Base-by-base conservation (phyloP, 64 coral and sea anemone species). In the Porites australiensis region DNA sequence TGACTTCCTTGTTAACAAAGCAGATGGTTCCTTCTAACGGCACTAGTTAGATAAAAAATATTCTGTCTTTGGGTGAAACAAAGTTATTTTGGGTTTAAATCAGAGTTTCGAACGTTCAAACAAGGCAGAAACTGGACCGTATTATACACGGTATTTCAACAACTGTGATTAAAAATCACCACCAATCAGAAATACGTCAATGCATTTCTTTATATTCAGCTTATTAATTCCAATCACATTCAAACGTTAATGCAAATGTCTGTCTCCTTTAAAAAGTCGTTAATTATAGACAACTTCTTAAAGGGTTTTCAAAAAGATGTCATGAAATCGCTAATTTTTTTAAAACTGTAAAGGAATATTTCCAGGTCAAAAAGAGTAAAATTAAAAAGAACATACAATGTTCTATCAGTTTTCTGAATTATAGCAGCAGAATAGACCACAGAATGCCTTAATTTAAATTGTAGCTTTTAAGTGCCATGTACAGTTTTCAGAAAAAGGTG, bases 281-380 rank as follows among this genome's bases (percentile, higher is more conserved):
- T 52, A 84, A 84, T 84, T 84, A 69, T 69, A 46, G 8, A 68
- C 18, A 63, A 82, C 13, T 27, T 9, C 9, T 44, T 64, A 63
- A 63, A 19, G n/a, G 16, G 44, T 63, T 45, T 20, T n/a, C 18
- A n/a, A 45, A 83, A 64, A 44, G 79, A 50, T 66, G 47, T 47
- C 79, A 64, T 47, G 44, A 47, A 83, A 83, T 15, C 79, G 0
- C 19, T 63, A 43, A 3, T 0, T 70, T 70, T 70, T 7, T 16
- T 4, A 23, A 3, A 70, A 70, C 6, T 4, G 16, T 21, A 70
- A 27, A 23, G 13, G 11, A 7, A 27, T 70, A 23, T 70, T 20
- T 21, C 5, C 19, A 13, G 44, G 5, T 76, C 4, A 13, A 76
- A 6, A 76, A 49, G 0, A 50, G 2, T 16, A 8, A 8, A 20